Base-by-base conservation (phyloP, 1,140 invertebrate genomes). In the Achatina immaculata region DNA sequence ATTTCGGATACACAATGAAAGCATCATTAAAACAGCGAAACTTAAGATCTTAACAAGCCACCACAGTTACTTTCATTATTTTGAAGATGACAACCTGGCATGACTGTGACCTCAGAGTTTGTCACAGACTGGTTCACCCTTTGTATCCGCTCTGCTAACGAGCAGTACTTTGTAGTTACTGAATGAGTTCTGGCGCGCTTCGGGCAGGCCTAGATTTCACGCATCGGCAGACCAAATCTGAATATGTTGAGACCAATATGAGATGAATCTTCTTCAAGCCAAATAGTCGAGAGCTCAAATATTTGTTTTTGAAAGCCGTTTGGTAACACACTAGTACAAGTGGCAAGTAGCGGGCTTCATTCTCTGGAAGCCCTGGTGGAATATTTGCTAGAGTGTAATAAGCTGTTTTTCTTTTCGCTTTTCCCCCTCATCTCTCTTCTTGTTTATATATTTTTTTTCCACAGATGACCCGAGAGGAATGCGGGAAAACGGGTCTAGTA, bases 211-310 rank as follows among this genome's bases (percentile, higher is more conserved):
- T 14, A n/a, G 31, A 31, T 62, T 62, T 62, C 16, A 62, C 28
- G 58, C 58, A 28, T 62, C 2, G 58, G 7, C 28, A 62, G 21
- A 31, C 28, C 21, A 14, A 31, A 31, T 62, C 58, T 62, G 58
- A 62, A 62, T 31, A 62, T 31, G 28, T 62, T 62, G n/a, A 62
- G 16, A 62, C 58, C 58, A 62, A 31, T 31, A 62, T 62, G 58
- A 62, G 28, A n/a, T 4, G 31, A 62, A 62, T 62, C 9, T 31
- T n/a, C 58, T 62, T 19, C n/a, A 62, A 62, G 58, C 58, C 28
- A 62, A 62, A 62, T 62, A 62, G 58, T 62, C 58, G 31, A 28
- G n/a, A 62, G 9, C n/a, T 31, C 58, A 62, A 62, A 62, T 62
- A 62, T 62, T 62, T 62, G 58, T 31, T 62, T 6, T 31, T 28